Percentiles rank a stretch among this genome's conserved stretches.
These are phyloP conservation scores for Corvus moneduloides DNA, from an alignment of 2,113 vertebrate genomes.

Conservation along the genomic window DNA sequence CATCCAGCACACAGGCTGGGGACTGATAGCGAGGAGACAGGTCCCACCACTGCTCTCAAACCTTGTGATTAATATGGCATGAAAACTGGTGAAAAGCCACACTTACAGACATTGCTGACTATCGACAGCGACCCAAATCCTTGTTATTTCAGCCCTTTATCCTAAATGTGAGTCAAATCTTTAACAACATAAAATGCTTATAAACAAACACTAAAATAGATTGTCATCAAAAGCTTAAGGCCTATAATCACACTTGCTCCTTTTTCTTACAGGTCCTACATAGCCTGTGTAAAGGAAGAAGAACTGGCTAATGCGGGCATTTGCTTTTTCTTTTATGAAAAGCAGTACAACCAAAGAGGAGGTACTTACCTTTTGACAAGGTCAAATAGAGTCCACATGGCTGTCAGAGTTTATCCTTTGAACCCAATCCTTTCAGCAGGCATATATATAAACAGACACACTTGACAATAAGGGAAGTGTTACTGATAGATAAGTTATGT, in stretches of 20 bases:
- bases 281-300: neutral
- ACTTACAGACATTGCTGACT: neutral
- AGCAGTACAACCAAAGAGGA: neutral
- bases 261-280: neutral
- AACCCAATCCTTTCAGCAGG: conserved; percentile 2
- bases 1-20: neutral
- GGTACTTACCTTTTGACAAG: neutral
- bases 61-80: neutral
- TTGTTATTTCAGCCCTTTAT: neutral
- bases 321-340: neutral
- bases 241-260: neutral
- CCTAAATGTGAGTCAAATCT: neutral
- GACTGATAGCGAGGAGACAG: neutral
- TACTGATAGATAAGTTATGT: conserved; percentile 41
- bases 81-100: neutral
- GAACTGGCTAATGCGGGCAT: neutral
- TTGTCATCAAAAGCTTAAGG: neutral
- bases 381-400: conserved; percentile 6
- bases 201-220: neutral
- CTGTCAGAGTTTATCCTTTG: conserved; percentile 15
- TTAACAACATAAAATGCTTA: neutral
- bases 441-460: conserved; percentile 5
- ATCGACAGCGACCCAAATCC: neutral
- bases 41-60: neutral
- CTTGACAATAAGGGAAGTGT: conserved; percentile 27